Conservation (phyloP, 1,140 invertebrate species). For the Drosophila pseudoananassae region DNA sequence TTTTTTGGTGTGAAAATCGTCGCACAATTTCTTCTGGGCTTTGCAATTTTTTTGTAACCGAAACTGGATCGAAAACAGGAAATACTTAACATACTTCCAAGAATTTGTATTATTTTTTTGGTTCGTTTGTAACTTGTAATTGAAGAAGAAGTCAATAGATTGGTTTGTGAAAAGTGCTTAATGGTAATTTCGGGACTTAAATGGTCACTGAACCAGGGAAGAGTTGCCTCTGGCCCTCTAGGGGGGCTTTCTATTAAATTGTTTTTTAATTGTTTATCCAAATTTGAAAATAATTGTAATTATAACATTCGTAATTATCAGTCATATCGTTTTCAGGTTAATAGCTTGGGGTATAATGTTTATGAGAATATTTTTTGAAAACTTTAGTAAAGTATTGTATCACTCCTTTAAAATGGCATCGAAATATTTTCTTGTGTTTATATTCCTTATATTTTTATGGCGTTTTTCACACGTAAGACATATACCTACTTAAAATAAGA, state of each 20-base stretch:
- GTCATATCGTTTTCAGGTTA: slow-evolving; percentile 3
- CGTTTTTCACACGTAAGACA: slow-evolving; percentile 8
- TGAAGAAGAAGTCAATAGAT: slow-evolving; percentile 57
- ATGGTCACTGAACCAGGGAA: slow-evolving; percentile 44
- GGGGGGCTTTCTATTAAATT: slow-evolving; percentile 4
- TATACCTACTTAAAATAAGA: background rate
- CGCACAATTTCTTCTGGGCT: slow-evolving; percentile 44
- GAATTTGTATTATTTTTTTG: slow-evolving; percentile 38
- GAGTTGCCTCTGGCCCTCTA: slow-evolving; percentile 2
- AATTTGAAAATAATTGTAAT: slow-evolving; percentile 3
- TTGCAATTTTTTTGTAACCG: slow-evolving; percentile 54
- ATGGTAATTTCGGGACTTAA: slow-evolving; percentile 19
- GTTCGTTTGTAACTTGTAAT: slow-evolving; percentile 9
- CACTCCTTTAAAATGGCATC: slow-evolving; percentile 4
- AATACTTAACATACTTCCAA: slow-evolving; percentile 72
- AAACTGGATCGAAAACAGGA: slow-evolving; percentile 69
- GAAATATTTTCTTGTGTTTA: background rate
- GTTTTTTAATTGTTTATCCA: slow-evolving; percentile 10
- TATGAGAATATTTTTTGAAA: background rate
- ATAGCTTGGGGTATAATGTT: background rate
- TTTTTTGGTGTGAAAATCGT: slow-evolving; percentile 69
- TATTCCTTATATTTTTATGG: background rate
- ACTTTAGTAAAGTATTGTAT: background rate
- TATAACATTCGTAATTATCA: background rate
- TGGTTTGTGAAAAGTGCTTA: slow-evolving; percentile 5